phyloP scores from a whole-genome alignment of 2,113 vertebrate genomes.

The Salvelinus alpinus region DNA sequence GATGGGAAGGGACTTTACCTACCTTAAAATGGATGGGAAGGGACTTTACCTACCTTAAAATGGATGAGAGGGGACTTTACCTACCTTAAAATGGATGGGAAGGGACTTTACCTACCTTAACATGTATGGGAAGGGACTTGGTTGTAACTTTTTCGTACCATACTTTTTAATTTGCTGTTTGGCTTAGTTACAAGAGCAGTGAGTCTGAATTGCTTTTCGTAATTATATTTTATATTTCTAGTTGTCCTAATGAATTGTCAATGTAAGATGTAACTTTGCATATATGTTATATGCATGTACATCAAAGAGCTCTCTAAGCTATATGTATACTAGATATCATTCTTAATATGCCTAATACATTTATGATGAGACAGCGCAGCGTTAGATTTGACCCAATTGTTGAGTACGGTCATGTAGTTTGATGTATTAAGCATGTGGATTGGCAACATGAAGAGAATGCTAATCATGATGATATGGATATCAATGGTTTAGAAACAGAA shows the following conservation, averaged over 20 bases:
- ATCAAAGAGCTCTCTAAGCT: not conserved
- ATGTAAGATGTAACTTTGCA: not conserved
- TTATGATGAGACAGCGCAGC: not conserved
- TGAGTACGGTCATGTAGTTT: not conserved
- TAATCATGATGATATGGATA: not conserved
- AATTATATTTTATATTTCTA: not conserved
- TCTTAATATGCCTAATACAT: not conserved
- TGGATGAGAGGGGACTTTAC: no score
- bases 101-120: not conserved
- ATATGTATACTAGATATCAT: not conserved
- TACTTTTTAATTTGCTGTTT: not conserved
- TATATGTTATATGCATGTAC: not conserved
- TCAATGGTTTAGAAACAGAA: not conserved
- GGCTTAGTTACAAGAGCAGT: not conserved
- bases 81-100: no score
- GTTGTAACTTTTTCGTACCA: no score
- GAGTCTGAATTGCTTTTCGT: not conserved
- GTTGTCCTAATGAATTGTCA: slow-evolving; percentile 12
- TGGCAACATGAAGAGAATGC: not conserved
- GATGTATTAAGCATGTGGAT: not conserved
- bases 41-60: no score
- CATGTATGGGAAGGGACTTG: not conserved
- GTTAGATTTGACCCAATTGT: not conserved
- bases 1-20: no score
- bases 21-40: no score